These are phyloP conservation scores for Polyergus mexicanus DNA, from an alignment of 1,140 invertebrate genomes.

Conservation along the genomic window DNA sequence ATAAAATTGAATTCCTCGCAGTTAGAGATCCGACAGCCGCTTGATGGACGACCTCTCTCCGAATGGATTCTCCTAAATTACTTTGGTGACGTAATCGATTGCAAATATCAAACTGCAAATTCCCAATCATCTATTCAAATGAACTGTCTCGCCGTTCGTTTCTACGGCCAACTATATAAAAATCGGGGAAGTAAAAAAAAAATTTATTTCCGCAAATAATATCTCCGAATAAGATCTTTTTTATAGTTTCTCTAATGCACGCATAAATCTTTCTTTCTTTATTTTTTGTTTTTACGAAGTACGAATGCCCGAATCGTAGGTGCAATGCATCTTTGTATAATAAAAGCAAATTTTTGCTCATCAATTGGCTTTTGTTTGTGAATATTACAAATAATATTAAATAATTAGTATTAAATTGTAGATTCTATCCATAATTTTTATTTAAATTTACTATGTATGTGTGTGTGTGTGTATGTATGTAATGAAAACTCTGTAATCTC, in stretches of 20 bases:
- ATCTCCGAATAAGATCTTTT: not conserved
- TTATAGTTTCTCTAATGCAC: not conserved
- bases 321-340: not conserved
- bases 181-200: constrained; percentile 12
- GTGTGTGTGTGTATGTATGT: too few relatives aligned
- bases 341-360: not conserved
- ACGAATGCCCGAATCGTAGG: not conserved
- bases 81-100: constrained; percentile 44
- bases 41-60: constrained; percentile 48
- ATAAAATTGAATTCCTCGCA: constrained; percentile 50
- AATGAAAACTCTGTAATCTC: not conserved
- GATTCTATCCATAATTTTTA: not conserved
- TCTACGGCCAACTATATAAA: constrained; percentile 17
- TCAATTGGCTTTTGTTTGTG: not conserved
- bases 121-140: constrained; percentile 29
- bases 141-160: not conserved
- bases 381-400: not conserved
- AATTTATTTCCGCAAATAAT: constrained; percentile 9
- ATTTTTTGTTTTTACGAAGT: not conserved
- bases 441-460: not conserved
- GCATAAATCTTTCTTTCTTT: not conserved
- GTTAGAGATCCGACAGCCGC: constrained; percentile 39
- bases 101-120: constrained; percentile 33
- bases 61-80: constrained; percentile 28
- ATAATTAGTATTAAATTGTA: not conserved